Evolutionary conservation across 2,888 invertebrate genomes (phyloP), one percentile per base, ranked within the genome.

Genomic region (Nezara viridula): DNA sequence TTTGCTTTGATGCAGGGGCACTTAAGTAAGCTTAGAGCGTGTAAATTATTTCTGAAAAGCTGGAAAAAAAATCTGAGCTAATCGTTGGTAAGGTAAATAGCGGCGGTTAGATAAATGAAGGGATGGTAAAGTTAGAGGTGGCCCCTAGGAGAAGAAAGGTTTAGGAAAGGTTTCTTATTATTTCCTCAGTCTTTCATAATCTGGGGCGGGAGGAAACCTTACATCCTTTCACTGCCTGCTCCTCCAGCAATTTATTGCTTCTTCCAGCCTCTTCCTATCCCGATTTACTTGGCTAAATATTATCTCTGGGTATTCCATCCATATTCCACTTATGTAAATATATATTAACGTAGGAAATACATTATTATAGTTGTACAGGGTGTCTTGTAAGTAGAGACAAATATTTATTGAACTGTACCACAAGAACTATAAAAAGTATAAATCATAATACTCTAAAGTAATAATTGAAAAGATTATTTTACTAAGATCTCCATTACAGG

Each of bases 141-240:
- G 44, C 10, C 44, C 10, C 0, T 14, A 14, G 24, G 66, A n/a
- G n/a, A 81, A 81, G 44, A 81, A 81, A 81, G 81, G 81, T 81
- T 47, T 47, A n/a, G 44, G 44, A 44, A 81, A 81, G 81, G 44
- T 81, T 81, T 81, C 81, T 81, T 81, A 81, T 81, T 81, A 81
- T 81, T 81, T 81, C 81, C 81, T 81, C 81, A 44, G 81, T 81
- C 81, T 81, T 81, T 81, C 81, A 81, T 81, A 81, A 81, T 81
- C 81, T 44, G 1, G n/a, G 40, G n/a, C 21, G 24, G 44, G n/a
- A 47, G 81, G 81, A 81, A 81, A n/a, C 81, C 81, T 44, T 47
- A 81, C 81, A 81, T 81, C 81, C 81, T 81, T 81, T 81, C 44
- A 81, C 81, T 81, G 81, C n/a, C 81, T 81, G 81, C 81, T 81